phyloP scores from a whole-genome alignment of 2,113 vertebrate species.

The Scatophagus argus region DNA sequence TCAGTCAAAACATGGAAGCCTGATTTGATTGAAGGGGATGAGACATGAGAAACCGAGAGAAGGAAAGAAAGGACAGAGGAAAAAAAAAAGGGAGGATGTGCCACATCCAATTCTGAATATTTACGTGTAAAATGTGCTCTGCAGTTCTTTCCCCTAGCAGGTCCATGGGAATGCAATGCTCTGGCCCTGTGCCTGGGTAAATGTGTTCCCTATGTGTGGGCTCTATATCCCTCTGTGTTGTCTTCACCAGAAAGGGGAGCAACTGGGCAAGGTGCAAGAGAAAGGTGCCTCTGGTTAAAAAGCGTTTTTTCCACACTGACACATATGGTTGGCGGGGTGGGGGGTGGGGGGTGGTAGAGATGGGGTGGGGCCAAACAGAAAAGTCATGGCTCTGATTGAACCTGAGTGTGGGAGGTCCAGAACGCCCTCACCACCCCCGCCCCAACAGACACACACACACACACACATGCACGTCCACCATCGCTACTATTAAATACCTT shows the following conservation, averaged over 20 bases:
- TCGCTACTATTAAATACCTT: slow-evolving; percentile 80
- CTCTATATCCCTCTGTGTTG: slow-evolving; percentile 56
- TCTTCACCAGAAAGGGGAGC: slow-evolving; percentile 64
- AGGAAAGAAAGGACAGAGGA: slow-evolving; percentile 47
- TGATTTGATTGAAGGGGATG: slow-evolving; percentile 74
- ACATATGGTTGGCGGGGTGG: slow-evolving; percentile 55
- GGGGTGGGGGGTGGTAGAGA: slow-evolving; percentile 49
- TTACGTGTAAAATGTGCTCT: slow-evolving; percentile 75
- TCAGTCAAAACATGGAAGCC: slow-evolving; percentile 68
- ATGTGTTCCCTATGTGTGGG: slow-evolving; percentile 81
- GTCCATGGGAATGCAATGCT: slow-evolving; percentile 75
- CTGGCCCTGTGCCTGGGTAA: slow-evolving; percentile 78
- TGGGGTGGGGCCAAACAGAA: slow-evolving; percentile 64
- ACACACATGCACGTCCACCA: slow-evolving; percentile 36
- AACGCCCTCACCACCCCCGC: slow-evolving; percentile 47
- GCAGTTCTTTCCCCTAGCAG: slow-evolving; percentile 68
- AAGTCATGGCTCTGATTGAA: slow-evolving; percentile 78
- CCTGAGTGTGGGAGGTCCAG: slow-evolving; percentile 81
- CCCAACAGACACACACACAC: too few species aligned
- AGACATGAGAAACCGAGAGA: slow-evolving; percentile 67
- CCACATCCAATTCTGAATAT: slow-evolving; percentile 78
- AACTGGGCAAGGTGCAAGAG: slow-evolving; percentile 67
- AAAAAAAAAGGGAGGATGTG: slow-evolving; percentile 65
- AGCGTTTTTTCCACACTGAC: slow-evolving; percentile 49
- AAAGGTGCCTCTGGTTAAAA: slow-evolving; percentile 73